Conservation (phyloP, 2,113 vertebrate genomes). For the Microcebus jonahi region DNA sequence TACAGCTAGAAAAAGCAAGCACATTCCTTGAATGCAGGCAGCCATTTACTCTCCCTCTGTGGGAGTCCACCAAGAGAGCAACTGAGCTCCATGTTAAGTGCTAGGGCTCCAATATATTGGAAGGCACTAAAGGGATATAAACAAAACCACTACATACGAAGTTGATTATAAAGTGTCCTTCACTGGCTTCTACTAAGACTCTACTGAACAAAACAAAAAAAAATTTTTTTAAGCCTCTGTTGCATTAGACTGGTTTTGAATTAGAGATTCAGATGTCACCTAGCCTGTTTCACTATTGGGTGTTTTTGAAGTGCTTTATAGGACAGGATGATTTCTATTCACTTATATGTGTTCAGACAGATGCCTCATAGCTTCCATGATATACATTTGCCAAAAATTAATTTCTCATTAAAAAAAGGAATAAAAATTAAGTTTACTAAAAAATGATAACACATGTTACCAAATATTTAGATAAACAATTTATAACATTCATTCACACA, state of each 20-base stretch:
- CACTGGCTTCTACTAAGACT: background rate
- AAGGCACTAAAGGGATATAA: background rate
- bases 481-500: background rate
- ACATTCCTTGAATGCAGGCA: background rate
- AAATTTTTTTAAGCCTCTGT: background rate
- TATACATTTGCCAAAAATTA: background rate
- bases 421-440: background rate
- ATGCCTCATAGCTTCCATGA: background rate
- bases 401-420: constrained; percentile 23
- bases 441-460: background rate
- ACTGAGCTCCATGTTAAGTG: background rate
- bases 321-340: background rate
- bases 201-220: background rate
- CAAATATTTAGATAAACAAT: background rate
- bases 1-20: background rate
- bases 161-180: background rate
- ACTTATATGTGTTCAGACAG: background rate
- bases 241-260: background rate
- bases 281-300: background rate
- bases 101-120: background rate
- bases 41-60: background rate
- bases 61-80: background rate
- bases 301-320: background rate
- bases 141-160: background rate
- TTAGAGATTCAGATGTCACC: background rate